phyloP scores from a whole-genome alignment of 2,113 vertebrate species.

The Epinephelus fuscoguttatus region DNA sequence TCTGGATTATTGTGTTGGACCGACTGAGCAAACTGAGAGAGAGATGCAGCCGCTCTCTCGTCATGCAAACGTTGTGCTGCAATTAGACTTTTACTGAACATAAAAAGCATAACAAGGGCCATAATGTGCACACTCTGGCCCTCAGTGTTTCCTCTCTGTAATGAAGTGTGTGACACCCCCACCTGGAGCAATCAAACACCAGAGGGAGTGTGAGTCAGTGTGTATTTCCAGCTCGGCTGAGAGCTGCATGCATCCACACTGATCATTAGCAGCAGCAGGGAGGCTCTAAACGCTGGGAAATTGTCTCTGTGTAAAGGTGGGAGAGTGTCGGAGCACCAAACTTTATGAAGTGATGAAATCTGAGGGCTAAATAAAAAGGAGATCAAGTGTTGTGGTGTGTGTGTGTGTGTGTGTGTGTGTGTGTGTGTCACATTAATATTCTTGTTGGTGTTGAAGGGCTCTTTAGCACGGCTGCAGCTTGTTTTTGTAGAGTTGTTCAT shows the following conservation, averaged over 20 bases:
- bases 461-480: slow-evolving; percentile 55
- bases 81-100: slow-evolving; percentile 15
- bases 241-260: slow-evolving; percentile 39
- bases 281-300: slow-evolving; percentile 39
- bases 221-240: slow-evolving; percentile 13
- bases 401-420: slow-evolving; percentile 15
- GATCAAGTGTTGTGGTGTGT: slow-evolving; percentile 27
- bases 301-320: slow-evolving; percentile 5
- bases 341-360: slow-evolving; percentile 35
- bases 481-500: slow-evolving; percentile 9
- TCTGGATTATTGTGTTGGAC: neutral
- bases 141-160: slow-evolving; percentile 22
- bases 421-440: slow-evolving; percentile 37
- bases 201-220: slow-evolving; percentile 33
- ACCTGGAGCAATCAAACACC: slow-evolving; percentile 52
- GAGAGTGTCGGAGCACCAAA: slow-evolving; percentile 23
- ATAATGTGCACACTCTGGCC: neutral
- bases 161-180: slow-evolving; percentile 39
- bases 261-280: slow-evolving; percentile 60
- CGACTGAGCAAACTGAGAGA: neutral
- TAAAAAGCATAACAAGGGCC: slow-evolving; percentile 8
- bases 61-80: neutral
- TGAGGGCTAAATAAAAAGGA: slow-evolving; percentile 39
- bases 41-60: neutral
- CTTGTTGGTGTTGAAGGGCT: slow-evolving; percentile 8